phyloP scores from a whole-genome alignment of 2,888 invertebrate species.

The Tetropium fuscum region DNA sequence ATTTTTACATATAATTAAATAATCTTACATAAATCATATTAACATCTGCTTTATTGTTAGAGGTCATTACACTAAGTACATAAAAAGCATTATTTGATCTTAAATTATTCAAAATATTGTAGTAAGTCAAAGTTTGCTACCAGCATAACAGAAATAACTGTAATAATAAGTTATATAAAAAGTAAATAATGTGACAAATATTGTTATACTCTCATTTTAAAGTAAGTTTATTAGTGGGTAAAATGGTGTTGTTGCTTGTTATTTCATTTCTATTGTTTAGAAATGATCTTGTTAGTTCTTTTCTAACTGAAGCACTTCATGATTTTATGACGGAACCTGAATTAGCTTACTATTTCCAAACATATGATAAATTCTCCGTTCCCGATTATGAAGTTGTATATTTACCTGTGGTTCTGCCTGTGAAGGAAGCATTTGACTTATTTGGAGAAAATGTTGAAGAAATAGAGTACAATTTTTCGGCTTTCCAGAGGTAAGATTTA shows the following conservation, averaged over 20 bases:
- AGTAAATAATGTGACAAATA: conserved; percentile 5
- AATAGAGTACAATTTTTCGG: conserved; percentile 71
- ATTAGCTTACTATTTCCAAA: conserved; percentile 65
- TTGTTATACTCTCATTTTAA: neutral
- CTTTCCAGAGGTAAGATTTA: conserved; percentile 70
- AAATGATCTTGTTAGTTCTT: conserved; percentile 7
- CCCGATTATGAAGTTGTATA: conserved; percentile 74
- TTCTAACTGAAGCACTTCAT: conserved; percentile 54
- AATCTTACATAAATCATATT: conserved; percentile 22
- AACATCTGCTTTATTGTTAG: conserved; percentile 31
- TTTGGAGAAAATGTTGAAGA: conserved; percentile 63
- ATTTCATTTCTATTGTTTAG: neutral
- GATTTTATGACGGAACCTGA: conserved; percentile 64
- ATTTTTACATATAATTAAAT: conserved; percentile 36
- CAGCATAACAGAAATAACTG: conserved; percentile 36
- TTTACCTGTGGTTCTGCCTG: conserved; percentile 66
- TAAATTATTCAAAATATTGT: conserved; percentile 37
- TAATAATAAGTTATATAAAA: conserved; percentile 22
- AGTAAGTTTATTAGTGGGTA: neutral
- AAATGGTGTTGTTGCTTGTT: conserved; percentile 7
- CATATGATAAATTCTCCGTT: conserved; percentile 59
- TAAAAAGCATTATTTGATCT: conserved; percentile 27
- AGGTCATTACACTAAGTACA: conserved; percentile 37
- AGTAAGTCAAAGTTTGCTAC: conserved; percentile 26
- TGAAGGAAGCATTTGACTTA: conserved; percentile 45